phyloP scores from a whole-genome alignment of 2,888 invertebrate species.

The Celastrina argiolus region DNA sequence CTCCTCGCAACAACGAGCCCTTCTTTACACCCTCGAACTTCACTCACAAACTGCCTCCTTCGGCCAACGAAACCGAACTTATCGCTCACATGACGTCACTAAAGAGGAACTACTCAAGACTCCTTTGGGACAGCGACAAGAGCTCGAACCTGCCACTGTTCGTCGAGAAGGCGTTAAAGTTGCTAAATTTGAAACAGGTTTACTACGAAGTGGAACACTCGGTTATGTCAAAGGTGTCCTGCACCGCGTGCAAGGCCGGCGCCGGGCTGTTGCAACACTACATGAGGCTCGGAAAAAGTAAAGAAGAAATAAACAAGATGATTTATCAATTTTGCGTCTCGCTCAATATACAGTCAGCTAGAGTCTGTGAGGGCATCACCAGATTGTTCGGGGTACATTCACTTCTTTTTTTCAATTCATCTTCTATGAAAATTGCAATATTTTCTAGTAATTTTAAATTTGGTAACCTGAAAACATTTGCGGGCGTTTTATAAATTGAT shows the following conservation, averaged over 20 bases:
- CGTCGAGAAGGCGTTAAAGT: constrained; percentile 88
- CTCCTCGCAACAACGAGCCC: constrained; percentile 59
- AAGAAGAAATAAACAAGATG: constrained; percentile 89
- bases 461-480: no score
- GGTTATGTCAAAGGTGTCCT: constrained; percentile 93
- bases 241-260: constrained; percentile 93
- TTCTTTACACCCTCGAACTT: constrained; percentile 67
- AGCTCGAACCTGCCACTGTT: constrained; percentile 86
- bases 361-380: constrained; percentile 94
- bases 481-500: no score
- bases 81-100: constrained; percentile 65
- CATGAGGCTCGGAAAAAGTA: constrained; percentile 89
- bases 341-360: constrained; percentile 89
- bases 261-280: constrained; percentile 92
- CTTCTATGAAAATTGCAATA: neutral
- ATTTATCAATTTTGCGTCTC: constrained; percentile 92
- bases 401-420: no score
- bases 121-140: constrained; percentile 86
- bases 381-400: constrained; percentile 85
- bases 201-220: constrained; percentile 91
- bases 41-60: constrained; percentile 71
- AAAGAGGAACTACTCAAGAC: constrained; percentile 73
- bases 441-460: neutral
- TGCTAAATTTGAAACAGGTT: constrained; percentile 91
- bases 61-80: constrained; percentile 69